Percentiles rank a stretch among this genome's conserved stretches.
phyloP scores from a whole-genome alignment of 2,888 invertebrate genomes.

The Pristionchus entomophagus region DNA sequence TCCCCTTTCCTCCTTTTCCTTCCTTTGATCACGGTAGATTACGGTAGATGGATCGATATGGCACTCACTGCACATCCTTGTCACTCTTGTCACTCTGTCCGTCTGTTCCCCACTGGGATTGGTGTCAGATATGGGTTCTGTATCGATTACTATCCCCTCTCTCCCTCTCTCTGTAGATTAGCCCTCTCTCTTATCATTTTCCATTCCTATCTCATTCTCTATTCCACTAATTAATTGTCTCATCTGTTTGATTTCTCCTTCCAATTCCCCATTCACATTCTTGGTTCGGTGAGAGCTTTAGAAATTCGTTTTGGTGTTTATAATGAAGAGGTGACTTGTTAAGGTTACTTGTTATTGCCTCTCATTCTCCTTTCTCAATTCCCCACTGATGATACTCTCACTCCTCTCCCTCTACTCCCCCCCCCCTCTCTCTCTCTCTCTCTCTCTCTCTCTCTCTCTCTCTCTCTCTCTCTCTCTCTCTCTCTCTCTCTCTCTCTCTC shows the following conservation, averaged over 20 bases:
- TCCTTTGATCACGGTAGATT: not conserved
- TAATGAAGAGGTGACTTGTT: not conserved
- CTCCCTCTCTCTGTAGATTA: not conserved
- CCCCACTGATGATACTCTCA: not conserved
- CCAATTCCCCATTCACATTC: not conserved
- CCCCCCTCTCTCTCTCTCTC: constrained; percentile 12
- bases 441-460: constrained; percentile 42
- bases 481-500: too few relatives aligned
- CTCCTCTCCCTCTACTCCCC: too few relatives aligned
- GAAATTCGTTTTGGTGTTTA: not conserved
- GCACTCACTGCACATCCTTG: not conserved
- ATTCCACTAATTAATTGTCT: not conserved
- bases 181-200: not conserved
- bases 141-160: not conserved
- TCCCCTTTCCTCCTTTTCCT: not conserved
- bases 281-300: not conserved
- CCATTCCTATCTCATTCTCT: not conserved
- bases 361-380: constrained; percentile 2
- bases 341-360: constrained; percentile 3
- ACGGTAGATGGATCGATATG: not conserved
- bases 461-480: too few relatives aligned
- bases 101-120: not conserved
- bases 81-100: constrained; percentile 16
- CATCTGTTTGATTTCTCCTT: not conserved
- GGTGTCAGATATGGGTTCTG: not conserved